These are phyloP conservation scores for Nothobranchius kuhntae DNA, from an alignment of 2,113 vertebrate genomes.

Conservation along the genomic window DNA sequence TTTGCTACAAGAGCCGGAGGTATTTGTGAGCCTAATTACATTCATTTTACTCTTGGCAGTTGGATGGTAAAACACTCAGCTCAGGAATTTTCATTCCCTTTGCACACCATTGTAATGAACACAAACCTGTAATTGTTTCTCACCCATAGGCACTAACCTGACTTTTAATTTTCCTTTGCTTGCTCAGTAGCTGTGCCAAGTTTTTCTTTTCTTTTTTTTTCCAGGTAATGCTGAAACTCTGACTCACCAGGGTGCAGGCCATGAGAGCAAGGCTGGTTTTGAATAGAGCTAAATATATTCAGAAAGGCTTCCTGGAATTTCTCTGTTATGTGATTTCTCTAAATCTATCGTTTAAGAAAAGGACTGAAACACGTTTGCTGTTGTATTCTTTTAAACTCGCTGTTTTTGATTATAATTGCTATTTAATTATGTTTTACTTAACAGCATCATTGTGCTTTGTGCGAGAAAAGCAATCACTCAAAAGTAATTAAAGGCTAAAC, in stretches of 20 bases:
- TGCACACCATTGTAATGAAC: constrained; percentile 72
- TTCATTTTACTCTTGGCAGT: constrained; percentile 71
- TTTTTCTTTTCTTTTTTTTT: constrained; percentile 53
- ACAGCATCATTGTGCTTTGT: constrained; percentile 38
- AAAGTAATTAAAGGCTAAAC: constrained; percentile 62
- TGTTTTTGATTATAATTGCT: constrained; percentile 45
- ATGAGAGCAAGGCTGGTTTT: constrained; percentile 31
- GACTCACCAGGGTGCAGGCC: constrained; percentile 55
- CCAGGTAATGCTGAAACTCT: constrained; percentile 64
- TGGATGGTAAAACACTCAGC: constrained; percentile 71
- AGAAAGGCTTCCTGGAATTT: constrained; percentile 56
- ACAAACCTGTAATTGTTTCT: constrained; percentile 76
- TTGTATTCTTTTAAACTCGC: constrained; percentile 7
- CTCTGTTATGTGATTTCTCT: constrained; percentile 12
- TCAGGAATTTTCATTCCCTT: constrained; percentile 74
- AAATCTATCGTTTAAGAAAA: constrained; percentile 24
- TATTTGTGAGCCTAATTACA: constrained; percentile 74
- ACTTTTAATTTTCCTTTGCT: constrained; percentile 69
- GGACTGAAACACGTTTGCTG: constrained; percentile 14
- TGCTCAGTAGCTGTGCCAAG: constrained; percentile 59
- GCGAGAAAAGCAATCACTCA: constrained; percentile 50
- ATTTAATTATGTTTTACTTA: constrained; percentile 48
- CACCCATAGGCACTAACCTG: constrained; percentile 68
- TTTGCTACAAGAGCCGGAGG: constrained; percentile 64
- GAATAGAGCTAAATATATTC: constrained; percentile 59